Conservation (phyloP, 2,888 invertebrate genomes). For the Pollenia angustigena region DNA sequence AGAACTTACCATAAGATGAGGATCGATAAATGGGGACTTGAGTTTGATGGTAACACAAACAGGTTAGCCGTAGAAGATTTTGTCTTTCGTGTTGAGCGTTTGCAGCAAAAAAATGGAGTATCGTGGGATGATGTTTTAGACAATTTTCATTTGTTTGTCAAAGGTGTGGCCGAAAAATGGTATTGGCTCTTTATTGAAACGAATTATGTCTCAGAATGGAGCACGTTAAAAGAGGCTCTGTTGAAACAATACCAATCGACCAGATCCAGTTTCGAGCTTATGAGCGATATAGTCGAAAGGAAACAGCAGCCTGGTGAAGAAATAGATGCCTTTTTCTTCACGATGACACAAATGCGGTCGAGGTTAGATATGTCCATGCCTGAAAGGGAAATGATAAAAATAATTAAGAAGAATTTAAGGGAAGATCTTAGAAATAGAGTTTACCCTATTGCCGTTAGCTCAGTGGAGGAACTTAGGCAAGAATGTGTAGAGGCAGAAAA, state of each 20-base stretch:
- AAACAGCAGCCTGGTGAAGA: background rate
- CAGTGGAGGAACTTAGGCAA: background rate
- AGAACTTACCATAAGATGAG: no score
- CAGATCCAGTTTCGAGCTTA: background rate
- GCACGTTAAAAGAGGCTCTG: no score
- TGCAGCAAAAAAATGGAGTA: no score
- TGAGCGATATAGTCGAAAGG: conserved; percentile 1
- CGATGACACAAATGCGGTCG: background rate
- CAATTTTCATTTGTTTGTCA: no score
- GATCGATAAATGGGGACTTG: no score
- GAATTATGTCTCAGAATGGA: no score
- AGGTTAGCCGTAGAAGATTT: no score
- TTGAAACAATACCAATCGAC: background rate
- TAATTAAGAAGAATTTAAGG: background rate
- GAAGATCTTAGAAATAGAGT: background rate
- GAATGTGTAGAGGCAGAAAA: background rate
- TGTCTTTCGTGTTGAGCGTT: no score
- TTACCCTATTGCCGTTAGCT: background rate
- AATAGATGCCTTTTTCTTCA: background rate
- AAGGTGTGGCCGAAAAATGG: no score
- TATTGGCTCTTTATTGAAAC: no score
- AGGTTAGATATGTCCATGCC: background rate
- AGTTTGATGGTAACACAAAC: no score
- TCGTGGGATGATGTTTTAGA: no score
- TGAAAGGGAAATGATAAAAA: conserved; percentile 7